A percentile compares a stretch with the other conserved stretches of the same genome.
Conservation (phyloP, 2,113 vertebrate species). For the Rhinichthys klamathensis region DNA sequence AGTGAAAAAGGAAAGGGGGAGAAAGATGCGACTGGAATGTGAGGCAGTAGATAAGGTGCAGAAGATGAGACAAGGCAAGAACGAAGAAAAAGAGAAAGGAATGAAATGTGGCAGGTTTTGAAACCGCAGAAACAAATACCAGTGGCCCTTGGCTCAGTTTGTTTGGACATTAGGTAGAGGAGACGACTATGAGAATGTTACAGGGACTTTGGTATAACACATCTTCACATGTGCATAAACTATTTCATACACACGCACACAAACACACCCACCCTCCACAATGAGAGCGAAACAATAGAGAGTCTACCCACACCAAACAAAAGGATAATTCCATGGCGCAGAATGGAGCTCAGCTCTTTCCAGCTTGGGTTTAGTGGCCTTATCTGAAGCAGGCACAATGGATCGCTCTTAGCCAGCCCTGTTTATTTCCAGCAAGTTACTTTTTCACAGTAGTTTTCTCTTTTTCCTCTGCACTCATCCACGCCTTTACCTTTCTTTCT, state of each 20-base stretch:
- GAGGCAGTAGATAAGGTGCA: slow-evolving; percentile 39
- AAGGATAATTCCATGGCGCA: slow-evolving; percentile 79
- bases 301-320: slow-evolving; percentile 73
- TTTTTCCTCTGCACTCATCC: slow-evolving; percentile 50
- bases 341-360: slow-evolving; percentile 76
- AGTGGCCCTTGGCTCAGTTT: slow-evolving; percentile 37
- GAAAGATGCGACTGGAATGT: not conserved
- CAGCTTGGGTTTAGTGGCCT: slow-evolving; percentile 77
- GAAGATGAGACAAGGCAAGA: slow-evolving; percentile 25
- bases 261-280: slow-evolving; percentile 48
- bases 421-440: slow-evolving; percentile 76
- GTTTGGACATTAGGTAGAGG: slow-evolving; percentile 25
- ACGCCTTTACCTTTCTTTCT: slow-evolving; percentile 39
- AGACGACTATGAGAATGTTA: slow-evolving; percentile 25
- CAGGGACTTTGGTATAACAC: slow-evolving; percentile 43
- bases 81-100: slow-evolving; percentile 43
- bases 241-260: slow-evolving; percentile 38
- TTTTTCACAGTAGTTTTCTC: slow-evolving; percentile 63
- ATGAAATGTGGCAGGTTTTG: slow-evolving; percentile 45
- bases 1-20: slow-evolving; percentile 58
- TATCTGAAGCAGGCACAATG: slow-evolving; percentile 80
- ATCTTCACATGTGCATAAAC: slow-evolving; percentile 61
- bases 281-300: slow-evolving; percentile 74
- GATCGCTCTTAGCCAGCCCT: slow-evolving; percentile 77
- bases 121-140: slow-evolving; percentile 29